Percentiles rank a stretch among this genome's conserved stretches.
These are phyloP conservation scores for Garrulus glandarius DNA, from an alignment of 2,797 vertebrate genomes.

Conservation along the genomic window DNA sequence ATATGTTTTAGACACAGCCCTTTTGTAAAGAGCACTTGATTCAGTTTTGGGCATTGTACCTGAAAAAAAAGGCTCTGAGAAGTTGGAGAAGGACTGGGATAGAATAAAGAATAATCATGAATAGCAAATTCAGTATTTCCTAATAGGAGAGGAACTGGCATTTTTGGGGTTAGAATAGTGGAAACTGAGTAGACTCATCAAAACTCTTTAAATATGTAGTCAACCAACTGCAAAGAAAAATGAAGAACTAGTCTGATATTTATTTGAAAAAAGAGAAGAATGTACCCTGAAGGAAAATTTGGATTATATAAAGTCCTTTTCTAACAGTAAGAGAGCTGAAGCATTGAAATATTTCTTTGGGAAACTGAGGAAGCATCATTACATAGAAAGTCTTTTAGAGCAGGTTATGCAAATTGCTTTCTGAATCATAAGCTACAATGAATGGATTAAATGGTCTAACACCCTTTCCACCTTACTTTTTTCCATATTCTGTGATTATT, in stretches of 20 bases:
- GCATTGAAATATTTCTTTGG: background rate
- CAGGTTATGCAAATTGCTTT: background rate
- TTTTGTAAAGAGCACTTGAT: background rate
- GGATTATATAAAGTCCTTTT: background rate
- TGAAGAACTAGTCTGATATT: background rate
- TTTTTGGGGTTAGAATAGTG: background rate
- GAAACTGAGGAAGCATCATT: constrained; percentile 4
- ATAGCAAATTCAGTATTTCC: fast-evolving
- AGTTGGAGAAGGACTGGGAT: background rate
- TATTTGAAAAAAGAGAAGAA: background rate
- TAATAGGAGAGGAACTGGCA: background rate
- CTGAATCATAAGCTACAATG: background rate
- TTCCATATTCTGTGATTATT: background rate
- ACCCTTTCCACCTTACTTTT: background rate
- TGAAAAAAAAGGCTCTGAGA: background rate
- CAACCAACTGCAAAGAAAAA: background rate
- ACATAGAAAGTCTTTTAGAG: background rate
- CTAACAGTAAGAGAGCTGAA: background rate
- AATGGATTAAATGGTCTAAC: background rate
- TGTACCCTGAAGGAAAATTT: background rate
- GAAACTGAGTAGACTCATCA: background rate
- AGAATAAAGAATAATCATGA: background rate
- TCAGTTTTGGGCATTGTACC: background rate
- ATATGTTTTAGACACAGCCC: background rate
- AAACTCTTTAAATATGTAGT: background rate